Evolutionary conservation across 2,113 vertebrate species (phyloP).

Genomic region (Macroglossus sobrinus): DNA sequence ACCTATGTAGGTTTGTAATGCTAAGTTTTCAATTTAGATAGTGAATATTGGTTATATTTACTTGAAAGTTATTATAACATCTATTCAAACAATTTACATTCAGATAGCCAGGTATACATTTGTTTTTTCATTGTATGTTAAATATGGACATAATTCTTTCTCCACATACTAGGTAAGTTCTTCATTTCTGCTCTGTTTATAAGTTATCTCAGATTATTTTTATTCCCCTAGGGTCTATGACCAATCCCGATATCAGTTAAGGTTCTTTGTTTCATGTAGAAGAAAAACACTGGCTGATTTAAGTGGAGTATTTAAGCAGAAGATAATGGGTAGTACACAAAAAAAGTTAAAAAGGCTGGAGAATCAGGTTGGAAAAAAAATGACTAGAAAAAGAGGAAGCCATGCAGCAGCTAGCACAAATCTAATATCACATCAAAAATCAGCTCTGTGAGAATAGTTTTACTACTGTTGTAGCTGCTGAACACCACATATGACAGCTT

Average conservation of each 20-base stretch:
- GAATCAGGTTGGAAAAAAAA: background rate
- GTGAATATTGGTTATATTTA: background rate
- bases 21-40: background rate
- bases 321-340: background rate
- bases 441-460: background rate
- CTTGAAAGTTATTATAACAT: background rate
- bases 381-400: background rate
- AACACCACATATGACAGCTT: too few relatives aligned
- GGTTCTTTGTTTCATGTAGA: background rate
- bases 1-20: background rate
- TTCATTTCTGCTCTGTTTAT: background rate
- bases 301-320: background rate
- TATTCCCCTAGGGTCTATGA: background rate
- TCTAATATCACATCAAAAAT: too few relatives aligned
- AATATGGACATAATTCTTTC: background rate
- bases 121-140: background rate
- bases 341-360: background rate
- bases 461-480: fast-evolving
- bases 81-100: background rate
- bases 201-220: background rate
- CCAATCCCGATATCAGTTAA: background rate
- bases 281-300: background rate
- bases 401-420: background rate
- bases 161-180: background rate
- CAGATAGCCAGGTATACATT: background rate